Percentiles rank a stretch among this genome's conserved stretches.
Evolutionary conservation across 2,797 vertebrate genomes (phyloP).

Genomic region (Orientallactaga sibirica): DNA sequence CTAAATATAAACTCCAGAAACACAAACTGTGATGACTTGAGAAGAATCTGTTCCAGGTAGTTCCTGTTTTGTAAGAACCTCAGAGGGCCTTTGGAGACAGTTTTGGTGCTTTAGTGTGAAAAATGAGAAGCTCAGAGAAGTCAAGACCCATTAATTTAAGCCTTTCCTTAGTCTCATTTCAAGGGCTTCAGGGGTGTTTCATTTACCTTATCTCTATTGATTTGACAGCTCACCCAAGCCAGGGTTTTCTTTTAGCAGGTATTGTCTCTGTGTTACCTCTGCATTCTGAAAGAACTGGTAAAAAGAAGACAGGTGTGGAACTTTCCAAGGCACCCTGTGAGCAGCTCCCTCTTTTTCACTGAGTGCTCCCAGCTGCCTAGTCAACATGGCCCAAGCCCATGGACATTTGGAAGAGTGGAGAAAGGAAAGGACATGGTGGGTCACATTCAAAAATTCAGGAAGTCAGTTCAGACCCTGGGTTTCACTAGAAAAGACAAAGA

Average conservation of each 20-base stretch:
- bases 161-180: constrained; percentile 55
- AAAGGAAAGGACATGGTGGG: not conserved
- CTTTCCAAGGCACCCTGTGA: constrained; percentile 40
- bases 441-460: constrained; percentile 15
- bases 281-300: constrained; percentile 50
- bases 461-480: not conserved
- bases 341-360: not conserved
- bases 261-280: not conserved
- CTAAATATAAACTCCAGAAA: constrained; percentile 95
- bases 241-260: not conserved
- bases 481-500: not conserved
- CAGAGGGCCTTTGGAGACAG: constrained; percentile 69
- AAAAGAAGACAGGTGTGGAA: constrained; percentile 44
- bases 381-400: constrained; percentile 36
- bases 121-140: constrained; percentile 68
- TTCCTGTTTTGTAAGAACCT: constrained; percentile 73
- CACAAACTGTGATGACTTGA: constrained; percentile 89
- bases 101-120: constrained; percentile 70
- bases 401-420: not conserved
- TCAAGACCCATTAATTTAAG: constrained; percentile 61
- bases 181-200: constrained; percentile 47
- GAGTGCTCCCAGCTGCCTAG: constrained; percentile 47
- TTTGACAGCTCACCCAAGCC: constrained; percentile 57
- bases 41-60: constrained; percentile 87
- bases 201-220: constrained; percentile 39